Evolutionary conservation across 2,797 vertebrate genomes (phyloP).

Genomic region (Pseudochirops corinnae): DNA sequence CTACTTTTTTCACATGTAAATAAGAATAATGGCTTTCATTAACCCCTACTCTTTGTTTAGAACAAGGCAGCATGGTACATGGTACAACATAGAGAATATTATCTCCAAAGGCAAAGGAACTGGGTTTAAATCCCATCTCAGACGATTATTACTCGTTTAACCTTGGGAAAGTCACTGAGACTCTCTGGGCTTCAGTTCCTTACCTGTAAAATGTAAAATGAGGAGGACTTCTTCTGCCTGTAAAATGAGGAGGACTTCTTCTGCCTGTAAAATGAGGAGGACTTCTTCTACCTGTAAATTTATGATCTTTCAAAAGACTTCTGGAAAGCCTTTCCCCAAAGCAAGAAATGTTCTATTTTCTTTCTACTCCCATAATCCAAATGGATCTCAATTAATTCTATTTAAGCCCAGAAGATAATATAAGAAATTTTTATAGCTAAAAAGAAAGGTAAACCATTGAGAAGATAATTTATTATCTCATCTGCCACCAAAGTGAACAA

Average conservation of each 20-base stretch:
- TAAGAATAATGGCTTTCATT: background rate
- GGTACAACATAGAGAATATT: background rate
- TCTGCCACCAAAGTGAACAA: slow-evolving; percentile 43
- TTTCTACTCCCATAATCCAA: slow-evolving; percentile 25
- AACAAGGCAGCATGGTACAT: background rate
- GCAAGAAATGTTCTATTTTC: background rate
- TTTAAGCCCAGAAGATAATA: background rate
- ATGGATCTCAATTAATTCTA: background rate
- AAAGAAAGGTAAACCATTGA: background rate
- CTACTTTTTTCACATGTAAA: background rate
- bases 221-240: background rate
- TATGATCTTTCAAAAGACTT: background rate
- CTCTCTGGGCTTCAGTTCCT: background rate
- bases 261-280: background rate
- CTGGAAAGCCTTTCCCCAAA: background rate
- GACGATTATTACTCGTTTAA: background rate
- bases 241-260: background rate
- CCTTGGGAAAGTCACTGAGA: background rate
- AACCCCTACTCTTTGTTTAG: background rate
- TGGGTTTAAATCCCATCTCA: background rate
- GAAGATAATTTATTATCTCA: slow-evolving; percentile 14
- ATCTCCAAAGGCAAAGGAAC: background rate
- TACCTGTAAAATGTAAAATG: background rate
- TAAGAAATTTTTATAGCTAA: background rate
- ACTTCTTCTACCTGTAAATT: background rate